phyloP scores from a whole-genome alignment of 1,140 invertebrate genomes.

The Thaumatotibia leucotreta region DNA sequence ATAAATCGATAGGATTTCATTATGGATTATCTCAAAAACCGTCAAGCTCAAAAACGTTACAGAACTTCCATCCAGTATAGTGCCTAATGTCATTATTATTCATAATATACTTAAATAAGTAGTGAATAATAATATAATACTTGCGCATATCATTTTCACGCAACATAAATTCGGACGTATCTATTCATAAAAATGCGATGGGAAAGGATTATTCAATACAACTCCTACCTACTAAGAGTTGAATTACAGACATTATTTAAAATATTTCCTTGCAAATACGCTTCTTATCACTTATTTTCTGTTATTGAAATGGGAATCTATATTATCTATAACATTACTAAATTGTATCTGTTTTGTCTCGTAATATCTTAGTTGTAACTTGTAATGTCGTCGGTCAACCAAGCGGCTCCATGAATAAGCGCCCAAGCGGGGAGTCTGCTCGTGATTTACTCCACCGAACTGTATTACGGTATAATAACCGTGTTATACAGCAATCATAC shows the following conservation, averaged over 20 bases:
- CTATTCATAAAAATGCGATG: too few species aligned
- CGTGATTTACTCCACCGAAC: slow-evolving; percentile 11
- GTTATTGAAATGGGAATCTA: not conserved
- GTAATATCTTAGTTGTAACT: not conserved
- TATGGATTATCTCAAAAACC: too few species aligned
- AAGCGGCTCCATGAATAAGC: not conserved
- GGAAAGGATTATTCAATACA: too few species aligned
- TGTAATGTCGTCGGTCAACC: not conserved
- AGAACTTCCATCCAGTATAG: too few species aligned
- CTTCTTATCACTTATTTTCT: not conserved
- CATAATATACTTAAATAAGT: too few species aligned
- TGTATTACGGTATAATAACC: slow-evolving; percentile 10
- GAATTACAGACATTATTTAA: not conserved
- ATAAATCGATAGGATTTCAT: too few species aligned
- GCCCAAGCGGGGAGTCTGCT: not conserved
- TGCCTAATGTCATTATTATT: too few species aligned
- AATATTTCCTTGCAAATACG: not conserved
- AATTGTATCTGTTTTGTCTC: not conserved
- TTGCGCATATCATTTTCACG: too few species aligned
- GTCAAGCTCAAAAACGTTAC: too few species aligned
- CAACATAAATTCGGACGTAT: too few species aligned
- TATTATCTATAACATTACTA: not conserved
- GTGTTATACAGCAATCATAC: slow-evolving; percentile 11
- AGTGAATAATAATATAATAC: too few species aligned
- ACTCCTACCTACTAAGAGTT: too few species aligned